Evolutionary conservation across 1,140 invertebrate genomes (phyloP).

Genomic region (Rhyacophila brunnea): DNA sequence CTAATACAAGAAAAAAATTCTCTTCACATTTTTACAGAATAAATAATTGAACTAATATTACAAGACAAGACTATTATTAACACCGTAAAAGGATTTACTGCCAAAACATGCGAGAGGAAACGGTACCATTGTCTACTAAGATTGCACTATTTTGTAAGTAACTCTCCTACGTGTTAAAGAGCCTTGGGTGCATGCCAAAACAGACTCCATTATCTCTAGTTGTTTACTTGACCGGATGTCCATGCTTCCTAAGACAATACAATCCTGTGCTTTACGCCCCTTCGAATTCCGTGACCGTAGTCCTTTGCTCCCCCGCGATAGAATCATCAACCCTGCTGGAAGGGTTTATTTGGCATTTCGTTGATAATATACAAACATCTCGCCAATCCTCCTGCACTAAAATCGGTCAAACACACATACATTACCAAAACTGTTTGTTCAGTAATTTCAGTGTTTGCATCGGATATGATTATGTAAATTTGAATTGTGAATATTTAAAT

Average conservation of each 20-base stretch:
- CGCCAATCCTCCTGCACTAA: conserved; percentile 20
- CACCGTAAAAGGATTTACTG: too few relatives aligned
- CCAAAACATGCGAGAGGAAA: too few relatives aligned
- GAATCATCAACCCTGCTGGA: not conserved
- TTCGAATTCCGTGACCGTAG: not conserved
- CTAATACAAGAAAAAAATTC: too few relatives aligned
- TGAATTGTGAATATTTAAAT: not conserved
- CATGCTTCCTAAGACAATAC: conserved; percentile 33
- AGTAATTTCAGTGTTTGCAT: conserved; percentile 22
- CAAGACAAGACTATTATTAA: too few relatives aligned
- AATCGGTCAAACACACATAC: conserved; percentile 20
- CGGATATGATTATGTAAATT: conserved; percentile 12
- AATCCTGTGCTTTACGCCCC: conserved; percentile 13
- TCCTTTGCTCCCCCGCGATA: not conserved
- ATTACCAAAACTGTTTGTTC: conserved; percentile 29
- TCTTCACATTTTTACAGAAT: too few relatives aligned
- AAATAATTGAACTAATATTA: too few relatives aligned
- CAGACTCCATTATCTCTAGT: conserved; percentile 32
- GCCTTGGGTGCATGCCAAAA: conserved; percentile 10
- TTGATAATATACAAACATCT: conserved; percentile 34
- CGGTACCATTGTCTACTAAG: too few relatives aligned
- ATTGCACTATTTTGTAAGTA: conserved; percentile 1
- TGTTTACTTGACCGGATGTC: conserved; percentile 35
- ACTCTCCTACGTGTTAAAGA: conserved; percentile 2
- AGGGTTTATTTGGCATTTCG: conserved; percentile 31